Percentiles rank a stretch among this genome's conserved stretches.
Conservation (phyloP, 1,140 invertebrate species). For the Brachionus rubens region DNA sequence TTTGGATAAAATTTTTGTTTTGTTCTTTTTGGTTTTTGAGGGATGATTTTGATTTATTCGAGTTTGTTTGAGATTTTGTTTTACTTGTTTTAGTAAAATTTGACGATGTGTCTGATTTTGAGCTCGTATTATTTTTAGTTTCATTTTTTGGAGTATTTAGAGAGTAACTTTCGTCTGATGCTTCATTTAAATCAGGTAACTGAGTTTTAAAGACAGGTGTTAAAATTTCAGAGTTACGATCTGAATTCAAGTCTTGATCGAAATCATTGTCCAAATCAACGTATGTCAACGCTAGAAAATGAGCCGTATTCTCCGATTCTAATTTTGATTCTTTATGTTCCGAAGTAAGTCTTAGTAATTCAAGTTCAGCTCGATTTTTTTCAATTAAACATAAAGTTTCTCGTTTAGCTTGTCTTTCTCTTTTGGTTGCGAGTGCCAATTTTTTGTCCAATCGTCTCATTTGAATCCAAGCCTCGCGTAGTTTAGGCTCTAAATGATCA, state of each 20-base stretch:
- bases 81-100: constrained; percentile 26
- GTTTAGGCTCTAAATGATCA: constrained; percentile 8
- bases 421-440: background rate
- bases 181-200: constrained; percentile 26
- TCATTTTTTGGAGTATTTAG: background rate
- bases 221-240: background rate
- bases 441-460: constrained; percentile 42
- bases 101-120: background rate
- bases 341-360: background rate
- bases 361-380: constrained; percentile 36
- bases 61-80: constrained; percentile 27
- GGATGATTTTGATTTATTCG: background rate
- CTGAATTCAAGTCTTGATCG: background rate
- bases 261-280: constrained; percentile 24
- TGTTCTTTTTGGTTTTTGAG: background rate
- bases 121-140: background rate
- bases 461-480: constrained; percentile 42
- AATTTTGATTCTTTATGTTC: constrained; percentile 26
- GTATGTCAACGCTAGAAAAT: constrained; percentile 13
- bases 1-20: constrained; percentile 36
- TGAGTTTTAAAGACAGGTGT: constrained; percentile 44
- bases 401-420: constrained; percentile 34
- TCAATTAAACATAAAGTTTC: constrained; percentile 39
- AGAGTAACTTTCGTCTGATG: too few relatives aligned
- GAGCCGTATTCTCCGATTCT: constrained; percentile 33